Percentiles rank a stretch among this genome's conserved stretches.
Evolutionary conservation across 1,140 invertebrate species (phyloP).

Genomic region (Pseudobourletiella spinata): DNA sequence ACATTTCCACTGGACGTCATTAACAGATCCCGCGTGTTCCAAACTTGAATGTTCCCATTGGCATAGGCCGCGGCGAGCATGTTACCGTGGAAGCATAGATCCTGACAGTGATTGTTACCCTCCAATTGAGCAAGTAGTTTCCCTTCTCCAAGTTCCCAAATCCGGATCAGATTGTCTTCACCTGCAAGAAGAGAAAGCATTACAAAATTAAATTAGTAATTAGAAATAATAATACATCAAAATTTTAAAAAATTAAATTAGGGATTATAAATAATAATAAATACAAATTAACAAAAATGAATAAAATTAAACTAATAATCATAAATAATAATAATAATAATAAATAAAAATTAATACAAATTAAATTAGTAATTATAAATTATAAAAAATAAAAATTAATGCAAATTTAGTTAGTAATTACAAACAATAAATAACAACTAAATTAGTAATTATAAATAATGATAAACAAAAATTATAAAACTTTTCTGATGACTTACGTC

Average conservation of each 20-base stretch:
- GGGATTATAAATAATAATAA: background rate
- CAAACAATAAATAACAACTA: background rate
- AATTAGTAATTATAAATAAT: background rate
- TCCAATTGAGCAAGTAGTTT: conserved; percentile 51
- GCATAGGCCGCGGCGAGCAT: conserved; percentile 53
- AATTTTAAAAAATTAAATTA: background rate
- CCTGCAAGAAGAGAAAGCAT: conserved; percentile 41
- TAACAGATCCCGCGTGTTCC: conserved; percentile 44
- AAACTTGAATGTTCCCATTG: conserved; percentile 51
- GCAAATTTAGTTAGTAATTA: too few species aligned
- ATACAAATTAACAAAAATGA: background rate
- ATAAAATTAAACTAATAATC: background rate
- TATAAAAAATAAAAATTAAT: too few species aligned
- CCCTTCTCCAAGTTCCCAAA: conserved; percentile 61
- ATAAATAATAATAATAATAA: background rate
- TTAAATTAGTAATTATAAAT: too few species aligned
- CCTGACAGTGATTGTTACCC: conserved; percentile 52
- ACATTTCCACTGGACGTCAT: background rate
- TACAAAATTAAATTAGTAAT: conserved; percentile 8
- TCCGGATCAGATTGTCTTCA: conserved; percentile 53
- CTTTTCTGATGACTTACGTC: background rate
- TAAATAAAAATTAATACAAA: too few species aligned
- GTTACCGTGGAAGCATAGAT: conserved; percentile 52
- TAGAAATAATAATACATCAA: background rate
- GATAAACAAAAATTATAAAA: background rate